A percentile compares a stretch with the other conserved stretches of the same genome.
These are phyloP conservation scores for Ctenopoma multispine DNA, from an alignment of 2,797 vertebrate genomes.

Conservation along the genomic window DNA sequence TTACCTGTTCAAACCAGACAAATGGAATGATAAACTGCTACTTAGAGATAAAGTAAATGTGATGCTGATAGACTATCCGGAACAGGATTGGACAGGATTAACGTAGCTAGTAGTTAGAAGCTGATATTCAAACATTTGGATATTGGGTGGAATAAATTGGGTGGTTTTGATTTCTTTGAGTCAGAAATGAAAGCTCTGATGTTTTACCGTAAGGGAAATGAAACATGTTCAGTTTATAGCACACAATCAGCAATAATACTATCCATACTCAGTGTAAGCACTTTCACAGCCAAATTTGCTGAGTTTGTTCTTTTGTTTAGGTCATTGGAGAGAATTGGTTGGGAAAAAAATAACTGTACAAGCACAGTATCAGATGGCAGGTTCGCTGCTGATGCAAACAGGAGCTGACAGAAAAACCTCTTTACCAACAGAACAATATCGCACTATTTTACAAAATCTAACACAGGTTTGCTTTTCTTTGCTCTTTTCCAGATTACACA, in stretches of 20 bases:
- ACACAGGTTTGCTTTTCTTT: constrained; percentile 42
- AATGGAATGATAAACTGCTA: constrained; percentile 67
- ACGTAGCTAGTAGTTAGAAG: constrained; percentile 1
- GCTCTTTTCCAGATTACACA: constrained; percentile 72
- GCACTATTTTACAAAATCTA: constrained; percentile 54
- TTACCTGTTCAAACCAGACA: constrained; percentile 77
- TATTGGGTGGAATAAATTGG: constrained; percentile 6
- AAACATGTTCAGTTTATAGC: constrained; percentile 40
- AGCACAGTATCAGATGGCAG: constrained; percentile 66
- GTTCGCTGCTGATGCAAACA: constrained; percentile 72
- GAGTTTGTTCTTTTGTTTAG: constrained; percentile 52
- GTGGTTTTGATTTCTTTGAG: constrained; percentile 15
- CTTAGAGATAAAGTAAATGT: constrained; percentile 51
- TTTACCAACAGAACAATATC: constrained; percentile 50
- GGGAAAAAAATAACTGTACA: constrained; percentile 33
- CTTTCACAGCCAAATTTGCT: constrained; percentile 45
- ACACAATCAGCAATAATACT: constrained; percentile 55
- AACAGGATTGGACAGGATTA: not conserved
- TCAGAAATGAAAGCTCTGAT: constrained; percentile 13
- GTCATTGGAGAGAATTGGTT: constrained; percentile 46
- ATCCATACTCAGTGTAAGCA: constrained; percentile 53
- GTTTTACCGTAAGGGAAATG: constrained; percentile 22
- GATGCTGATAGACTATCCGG: constrained; percentile 24
- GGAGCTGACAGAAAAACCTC: constrained; percentile 55
- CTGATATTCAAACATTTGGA: constrained; percentile 7